A percentile compares a stretch with the other conserved stretches of the same genome.
phyloP scores from a whole-genome alignment of 1,140 invertebrate genomes.

The Dendroctonus valens region DNA sequence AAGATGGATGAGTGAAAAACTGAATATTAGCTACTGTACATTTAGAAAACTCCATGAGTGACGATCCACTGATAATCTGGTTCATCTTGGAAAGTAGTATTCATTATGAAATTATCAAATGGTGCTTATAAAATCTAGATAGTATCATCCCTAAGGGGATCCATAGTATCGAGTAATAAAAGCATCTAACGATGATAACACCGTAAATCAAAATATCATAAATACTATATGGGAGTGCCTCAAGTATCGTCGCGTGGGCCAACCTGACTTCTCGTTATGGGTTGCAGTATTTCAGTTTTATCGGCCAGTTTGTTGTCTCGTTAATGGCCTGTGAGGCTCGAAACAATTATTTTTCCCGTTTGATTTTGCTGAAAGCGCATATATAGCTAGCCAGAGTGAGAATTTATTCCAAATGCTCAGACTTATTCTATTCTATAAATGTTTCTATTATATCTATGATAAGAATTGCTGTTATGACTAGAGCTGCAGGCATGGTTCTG shows the following conservation, averaged over 20 bases:
- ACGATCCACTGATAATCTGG: too few relatives aligned
- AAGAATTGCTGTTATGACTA: too few relatives aligned
- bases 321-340: conserved; percentile 29
- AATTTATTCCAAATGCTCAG: too few relatives aligned
- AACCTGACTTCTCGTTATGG: conserved; percentile 33
- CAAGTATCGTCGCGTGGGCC: conserved; percentile 31
- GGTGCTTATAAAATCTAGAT: neutral
- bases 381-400: too few relatives aligned
- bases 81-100: too few relatives aligned
- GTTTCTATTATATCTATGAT: too few relatives aligned
- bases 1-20: too few relatives aligned
- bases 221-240: conserved; percentile 28
- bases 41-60: too few relatives aligned
- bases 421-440: too few relatives aligned
- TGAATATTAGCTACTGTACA: too few relatives aligned
- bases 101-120: too few relatives aligned
- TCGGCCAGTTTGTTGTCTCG: conserved; percentile 32
- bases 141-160: neutral
- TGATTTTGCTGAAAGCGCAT: conserved; percentile 7
- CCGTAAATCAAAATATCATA: conserved; percentile 33
- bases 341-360: conserved; percentile 32
- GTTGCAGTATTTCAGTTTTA: conserved; percentile 32
- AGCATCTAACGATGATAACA: conserved; percentile 21
- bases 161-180: conserved; percentile 8
- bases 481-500: too few relatives aligned